Conservation (phyloP, 2,797 vertebrate species). For the Alfaro cultratus region DNA sequence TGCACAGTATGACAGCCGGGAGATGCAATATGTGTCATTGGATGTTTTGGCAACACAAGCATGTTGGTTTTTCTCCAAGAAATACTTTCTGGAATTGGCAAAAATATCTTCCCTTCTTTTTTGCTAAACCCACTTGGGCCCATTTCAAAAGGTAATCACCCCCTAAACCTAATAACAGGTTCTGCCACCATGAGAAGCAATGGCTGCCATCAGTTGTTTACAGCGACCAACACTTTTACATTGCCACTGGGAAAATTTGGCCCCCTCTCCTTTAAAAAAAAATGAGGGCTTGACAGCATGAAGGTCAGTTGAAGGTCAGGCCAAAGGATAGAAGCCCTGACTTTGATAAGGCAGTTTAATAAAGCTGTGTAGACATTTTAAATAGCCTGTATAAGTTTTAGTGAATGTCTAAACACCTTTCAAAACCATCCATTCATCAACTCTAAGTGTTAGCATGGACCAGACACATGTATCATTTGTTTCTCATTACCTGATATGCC, state of each 20-base stretch:
- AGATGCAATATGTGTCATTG: neutral
- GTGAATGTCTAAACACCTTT: neutral
- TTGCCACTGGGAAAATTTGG: neutral
- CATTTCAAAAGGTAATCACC: neutral
- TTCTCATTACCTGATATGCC: conserved; percentile 91
- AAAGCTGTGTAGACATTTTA: neutral
- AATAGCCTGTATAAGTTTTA: neutral
- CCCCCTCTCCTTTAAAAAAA: neutral
- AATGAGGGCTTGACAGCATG: neutral
- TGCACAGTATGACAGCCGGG: neutral
- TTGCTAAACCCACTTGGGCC: neutral
- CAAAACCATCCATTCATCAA: neutral
- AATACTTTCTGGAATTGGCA: neutral
- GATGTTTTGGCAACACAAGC: neutral
- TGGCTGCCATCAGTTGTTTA: neutral
- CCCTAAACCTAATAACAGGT: neutral
- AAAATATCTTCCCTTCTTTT: neutral
- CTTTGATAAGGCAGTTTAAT: neutral
- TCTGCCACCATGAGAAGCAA: neutral
- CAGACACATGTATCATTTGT: neutral
- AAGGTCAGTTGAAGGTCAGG: neutral
- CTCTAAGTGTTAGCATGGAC: neutral
- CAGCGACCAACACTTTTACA: neutral
- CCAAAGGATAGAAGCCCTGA: neutral
- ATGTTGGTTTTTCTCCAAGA: neutral